A percentile compares a stretch with the other conserved stretches of the same genome.
phyloP scores from a whole-genome alignment of 2,113 vertebrate species.

The Mustela lutreola region DNA sequence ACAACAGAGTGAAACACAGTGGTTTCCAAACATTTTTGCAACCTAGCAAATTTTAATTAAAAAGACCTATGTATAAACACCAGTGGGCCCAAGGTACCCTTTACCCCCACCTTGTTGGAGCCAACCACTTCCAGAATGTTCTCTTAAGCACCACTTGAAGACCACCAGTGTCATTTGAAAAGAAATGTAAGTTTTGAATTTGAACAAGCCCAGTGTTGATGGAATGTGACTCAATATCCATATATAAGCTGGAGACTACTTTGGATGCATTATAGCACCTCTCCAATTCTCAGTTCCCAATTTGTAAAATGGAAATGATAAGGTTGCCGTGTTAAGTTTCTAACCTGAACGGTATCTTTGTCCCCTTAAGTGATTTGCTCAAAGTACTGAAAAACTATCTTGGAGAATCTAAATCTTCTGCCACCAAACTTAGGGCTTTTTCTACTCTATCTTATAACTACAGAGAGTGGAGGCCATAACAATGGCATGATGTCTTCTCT shows the following conservation, averaged over 20 bases:
- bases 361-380: background rate
- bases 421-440: background rate
- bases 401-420: background rate
- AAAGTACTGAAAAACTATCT: background rate
- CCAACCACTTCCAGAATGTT: background rate
- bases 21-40: conserved; percentile 14
- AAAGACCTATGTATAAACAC: background rate
- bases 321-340: background rate
- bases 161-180: background rate
- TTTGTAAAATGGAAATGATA: background rate
- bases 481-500: background rate
- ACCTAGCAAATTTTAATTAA: background rate
- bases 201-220: background rate
- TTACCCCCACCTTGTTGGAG: background rate
- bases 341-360: background rate
- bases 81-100: background rate
- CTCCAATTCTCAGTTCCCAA: background rate
- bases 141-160: background rate
- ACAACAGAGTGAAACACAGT: background rate
- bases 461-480: background rate
- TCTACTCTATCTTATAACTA: background rate
- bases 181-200: background rate
- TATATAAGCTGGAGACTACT: background rate
- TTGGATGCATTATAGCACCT: background rate
- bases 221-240: background rate